These are phyloP conservation scores for Bufo bufo DNA, from an alignment of 2,113 vertebrate species.

Conservation along the genomic window DNA sequence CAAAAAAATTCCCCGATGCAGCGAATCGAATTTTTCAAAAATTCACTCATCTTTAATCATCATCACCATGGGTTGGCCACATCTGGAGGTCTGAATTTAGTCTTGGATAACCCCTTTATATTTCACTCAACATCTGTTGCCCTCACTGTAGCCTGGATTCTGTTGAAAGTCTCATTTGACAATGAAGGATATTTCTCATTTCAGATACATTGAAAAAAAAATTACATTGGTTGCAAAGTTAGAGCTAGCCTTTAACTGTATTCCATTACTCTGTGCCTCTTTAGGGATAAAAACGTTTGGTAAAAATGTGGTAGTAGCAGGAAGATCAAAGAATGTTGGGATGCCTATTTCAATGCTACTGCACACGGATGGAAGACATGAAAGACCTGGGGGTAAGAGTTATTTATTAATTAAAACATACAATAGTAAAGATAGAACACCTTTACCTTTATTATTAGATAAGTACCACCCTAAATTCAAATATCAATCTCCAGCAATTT, in stretches of 20 bases:
- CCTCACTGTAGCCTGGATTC: not conserved
- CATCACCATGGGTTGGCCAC: too few relatives aligned
- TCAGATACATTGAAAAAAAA: not conserved
- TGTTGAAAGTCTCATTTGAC: too few relatives aligned
- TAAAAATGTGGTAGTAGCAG: constrained; percentile 88
- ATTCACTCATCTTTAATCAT: too few relatives aligned
- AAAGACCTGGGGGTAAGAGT: constrained; percentile 86
- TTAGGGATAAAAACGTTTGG: constrained; percentile 89
- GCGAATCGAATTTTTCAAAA: too few relatives aligned
- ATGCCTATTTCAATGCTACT: constrained; percentile 93
- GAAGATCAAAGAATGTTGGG: constrained; percentile 92
- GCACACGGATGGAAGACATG: constrained; percentile 84
- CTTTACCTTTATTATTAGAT: too few relatives aligned
- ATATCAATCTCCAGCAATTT: too few relatives aligned
- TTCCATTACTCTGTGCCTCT: not conserved
- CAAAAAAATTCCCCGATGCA: too few relatives aligned
- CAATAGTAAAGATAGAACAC: too few relatives aligned
- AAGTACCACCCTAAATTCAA: too few relatives aligned
- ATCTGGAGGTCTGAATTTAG: too few relatives aligned
- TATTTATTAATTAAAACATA: not conserved
- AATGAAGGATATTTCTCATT: not conserved
- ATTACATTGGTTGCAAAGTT: not conserved
- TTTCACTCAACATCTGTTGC: not conserved
- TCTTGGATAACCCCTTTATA: too few relatives aligned
- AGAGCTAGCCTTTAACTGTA: not conserved